Conservation (phyloP, 1,140 invertebrate species). For the Anagrus nilaparvatae region DNA sequence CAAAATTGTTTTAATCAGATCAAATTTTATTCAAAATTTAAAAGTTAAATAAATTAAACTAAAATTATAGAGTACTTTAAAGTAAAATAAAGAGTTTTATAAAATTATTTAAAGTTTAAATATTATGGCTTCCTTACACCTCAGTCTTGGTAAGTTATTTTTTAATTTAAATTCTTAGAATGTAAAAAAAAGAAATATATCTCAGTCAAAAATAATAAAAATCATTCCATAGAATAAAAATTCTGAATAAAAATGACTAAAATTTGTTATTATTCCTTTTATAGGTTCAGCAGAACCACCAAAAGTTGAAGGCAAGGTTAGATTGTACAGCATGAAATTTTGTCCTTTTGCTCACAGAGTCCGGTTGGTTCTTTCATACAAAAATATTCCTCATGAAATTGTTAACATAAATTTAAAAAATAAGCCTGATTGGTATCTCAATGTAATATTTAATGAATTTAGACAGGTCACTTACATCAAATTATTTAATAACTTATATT, state of each 20-base stretch:
- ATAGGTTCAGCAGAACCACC: conserved; percentile 39
- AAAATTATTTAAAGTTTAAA: no score
- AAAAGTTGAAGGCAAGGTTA: conserved; percentile 33
- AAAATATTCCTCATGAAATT: conserved; percentile 43
- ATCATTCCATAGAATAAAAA: no score
- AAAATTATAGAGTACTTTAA: no score
- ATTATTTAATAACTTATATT: background rate
- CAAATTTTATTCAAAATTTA: no score
- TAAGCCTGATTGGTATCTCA: conserved; percentile 52
- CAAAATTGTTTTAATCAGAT: no score
- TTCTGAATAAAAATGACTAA: background rate
- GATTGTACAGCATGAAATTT: conserved; percentile 52
- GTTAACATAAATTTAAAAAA: conserved; percentile 49
- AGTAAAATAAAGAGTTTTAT: no score
- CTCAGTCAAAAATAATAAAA: no score
- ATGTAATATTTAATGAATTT: conserved; percentile 21
- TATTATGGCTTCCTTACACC: no score
- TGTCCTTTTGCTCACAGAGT: conserved; percentile 51
- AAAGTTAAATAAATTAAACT: no score
- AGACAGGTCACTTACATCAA: conserved; percentile 2
- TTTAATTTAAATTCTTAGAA: no score
- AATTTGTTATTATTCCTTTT: conserved; percentile 12
- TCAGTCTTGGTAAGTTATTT: no score
- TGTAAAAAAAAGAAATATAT: no score
- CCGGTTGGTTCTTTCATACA: conserved; percentile 44